Percentiles rank a stretch among this genome's conserved stretches.
Conservation (phyloP, 2,888 invertebrate genomes). For the Clunio marinus region DNA sequence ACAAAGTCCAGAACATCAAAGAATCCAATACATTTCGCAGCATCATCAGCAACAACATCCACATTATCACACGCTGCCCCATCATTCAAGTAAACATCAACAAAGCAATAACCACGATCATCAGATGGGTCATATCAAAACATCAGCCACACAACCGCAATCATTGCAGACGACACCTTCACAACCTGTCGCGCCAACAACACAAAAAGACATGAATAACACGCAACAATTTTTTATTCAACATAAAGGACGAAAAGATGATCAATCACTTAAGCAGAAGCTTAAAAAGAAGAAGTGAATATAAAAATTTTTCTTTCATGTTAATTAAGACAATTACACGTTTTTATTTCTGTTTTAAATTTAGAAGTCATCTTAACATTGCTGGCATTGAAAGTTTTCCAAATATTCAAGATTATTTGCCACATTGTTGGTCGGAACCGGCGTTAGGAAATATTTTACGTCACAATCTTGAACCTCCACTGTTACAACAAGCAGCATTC, state of each 20-base stretch:
- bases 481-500: constrained; percentile 81
- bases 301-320: not conserved
- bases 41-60: constrained; percentile 32
- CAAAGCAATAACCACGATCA: constrained; percentile 49
- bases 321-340: not conserved
- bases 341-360: constrained; percentile 28
- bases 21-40: constrained; percentile 40
- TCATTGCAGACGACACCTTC: constrained; percentile 41
- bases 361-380: constrained; percentile 65
- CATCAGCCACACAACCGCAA: constrained; percentile 36
- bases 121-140: constrained; percentile 46
- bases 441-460: constrained; percentile 58
- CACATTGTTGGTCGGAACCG: constrained; percentile 74
- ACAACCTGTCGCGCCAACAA: constrained; percentile 6
- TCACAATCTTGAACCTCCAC: constrained; percentile 68
- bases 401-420: constrained; percentile 62
- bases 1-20: constrained; percentile 56
- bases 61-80: constrained; percentile 40
- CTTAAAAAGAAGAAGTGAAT: constrained; percentile 40
- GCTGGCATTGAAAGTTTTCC: constrained; percentile 76
- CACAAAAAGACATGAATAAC: constrained; percentile 25
- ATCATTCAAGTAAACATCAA: constrained; percentile 40
- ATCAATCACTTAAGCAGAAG: constrained; percentile 28
- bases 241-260: constrained; percentile 5
- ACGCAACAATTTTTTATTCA: constrained; percentile 30